Conservation (phyloP, 2,113 vertebrate genomes). For the Tachuris rubrigastra region DNA sequence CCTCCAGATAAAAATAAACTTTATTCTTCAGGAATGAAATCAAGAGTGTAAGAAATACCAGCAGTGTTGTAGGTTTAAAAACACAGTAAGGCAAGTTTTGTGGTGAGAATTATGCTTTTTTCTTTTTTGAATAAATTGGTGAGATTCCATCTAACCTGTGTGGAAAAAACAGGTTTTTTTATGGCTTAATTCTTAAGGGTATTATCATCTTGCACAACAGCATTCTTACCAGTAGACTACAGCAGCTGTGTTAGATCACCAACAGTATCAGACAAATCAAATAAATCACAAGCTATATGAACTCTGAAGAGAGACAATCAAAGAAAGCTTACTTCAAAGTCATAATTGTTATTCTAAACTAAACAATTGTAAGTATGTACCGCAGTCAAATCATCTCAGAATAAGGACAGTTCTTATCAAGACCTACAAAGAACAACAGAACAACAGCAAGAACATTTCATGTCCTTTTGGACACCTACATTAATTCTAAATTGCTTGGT, state of each 20-base stretch:
- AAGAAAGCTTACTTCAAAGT: background rate
- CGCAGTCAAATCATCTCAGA: background rate
- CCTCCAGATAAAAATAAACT: background rate
- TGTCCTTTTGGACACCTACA: background rate
- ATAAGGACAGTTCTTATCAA: background rate
- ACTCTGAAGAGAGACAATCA: background rate
- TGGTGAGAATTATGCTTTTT: background rate
- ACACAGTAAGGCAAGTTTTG: background rate
- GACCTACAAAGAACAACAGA: background rate
- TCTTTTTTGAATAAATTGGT: background rate
- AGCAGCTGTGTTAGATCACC: background rate
- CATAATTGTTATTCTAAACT: background rate
- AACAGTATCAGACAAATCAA: background rate
- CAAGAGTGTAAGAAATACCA: background rate
- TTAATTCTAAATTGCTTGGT: background rate
- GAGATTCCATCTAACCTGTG: background rate
- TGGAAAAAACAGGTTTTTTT: background rate
- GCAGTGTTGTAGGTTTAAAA: background rate
- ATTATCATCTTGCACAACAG: background rate
- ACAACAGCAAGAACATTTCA: background rate
- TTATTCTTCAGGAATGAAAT: background rate
- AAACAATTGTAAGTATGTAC: background rate
- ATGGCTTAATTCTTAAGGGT: background rate
- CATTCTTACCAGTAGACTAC: background rate
- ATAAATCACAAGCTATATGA: background rate